These are phyloP conservation scores for Burhinus bistriatus DNA, from an alignment of 2,113 vertebrate genomes.

Conservation along the genomic window DNA sequence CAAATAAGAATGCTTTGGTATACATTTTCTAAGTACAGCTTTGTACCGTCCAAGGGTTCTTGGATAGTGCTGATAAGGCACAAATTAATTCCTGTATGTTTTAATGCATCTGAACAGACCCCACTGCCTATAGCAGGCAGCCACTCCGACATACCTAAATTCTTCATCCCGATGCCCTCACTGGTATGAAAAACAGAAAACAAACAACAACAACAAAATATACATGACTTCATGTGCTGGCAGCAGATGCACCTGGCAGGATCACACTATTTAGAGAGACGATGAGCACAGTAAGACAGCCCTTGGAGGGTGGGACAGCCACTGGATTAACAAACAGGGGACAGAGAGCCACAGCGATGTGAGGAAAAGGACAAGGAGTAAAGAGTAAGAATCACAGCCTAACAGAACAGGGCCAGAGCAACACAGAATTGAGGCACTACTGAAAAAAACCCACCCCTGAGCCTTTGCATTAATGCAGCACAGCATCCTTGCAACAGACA, in stretches of 20 bases:
- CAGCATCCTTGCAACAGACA: neutral
- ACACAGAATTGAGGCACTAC: neutral
- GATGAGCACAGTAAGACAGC: neutral
- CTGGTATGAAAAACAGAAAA: neutral
- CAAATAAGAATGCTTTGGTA: neutral
- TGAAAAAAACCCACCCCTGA: neutral
- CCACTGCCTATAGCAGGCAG: neutral
- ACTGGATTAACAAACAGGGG: neutral
- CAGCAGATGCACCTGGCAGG: neutral
- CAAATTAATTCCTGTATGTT: neutral
- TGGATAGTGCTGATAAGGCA: neutral
- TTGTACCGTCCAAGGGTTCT: neutral
- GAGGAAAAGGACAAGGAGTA: neutral
- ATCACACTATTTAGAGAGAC: neutral
- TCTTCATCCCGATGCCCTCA: neutral
- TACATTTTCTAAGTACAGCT: neutral
- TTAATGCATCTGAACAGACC: neutral
- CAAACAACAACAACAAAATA: neutral
- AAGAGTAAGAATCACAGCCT: neutral
- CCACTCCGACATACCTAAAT: neutral
- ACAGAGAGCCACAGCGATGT: neutral
- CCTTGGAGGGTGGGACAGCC: neutral
- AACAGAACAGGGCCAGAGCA: neutral
- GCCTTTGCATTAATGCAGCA: neutral
- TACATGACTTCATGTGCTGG: conserved; percentile 38